Evolutionary conservation across 1,140 invertebrate genomes (phyloP), one percentile per base, ranked within the genome.

Genomic region (Rhizoglyphus robini): DNA sequence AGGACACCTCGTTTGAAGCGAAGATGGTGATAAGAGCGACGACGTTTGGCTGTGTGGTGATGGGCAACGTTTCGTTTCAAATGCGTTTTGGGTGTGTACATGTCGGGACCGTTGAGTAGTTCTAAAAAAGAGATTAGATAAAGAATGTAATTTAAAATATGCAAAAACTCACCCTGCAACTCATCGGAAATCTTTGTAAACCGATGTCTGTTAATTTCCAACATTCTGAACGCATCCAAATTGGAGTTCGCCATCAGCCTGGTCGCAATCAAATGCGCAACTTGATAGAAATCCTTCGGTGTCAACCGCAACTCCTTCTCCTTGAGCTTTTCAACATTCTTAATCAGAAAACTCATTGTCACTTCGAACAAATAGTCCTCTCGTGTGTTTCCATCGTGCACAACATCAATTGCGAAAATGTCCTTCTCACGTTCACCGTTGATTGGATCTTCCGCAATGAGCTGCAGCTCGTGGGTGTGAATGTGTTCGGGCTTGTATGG

Each of bases 291-390:
- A 27, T 64, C 63, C 27, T 49, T 64, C 18, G 46, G 15, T 18
- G 41, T 49, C 41, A 64, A 36, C 13, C 23, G 5, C 20, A 27
- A n/a, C 47, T 48, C 15, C 2, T 15, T 20, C 8, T 3, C n/a
- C 29, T 29, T 11, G 25, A 18, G 11, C 13, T 29, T 15, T 46
- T 60, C 58, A 20, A 60, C 27, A 27, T 60, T 60, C 13, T 32
- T 29, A 34, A 29, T 29, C n/a, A 57, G 20, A 51, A 64, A 48
- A 57, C 31, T 64, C 46, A 64, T 48, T 18, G 47, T 31, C 29
- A 64, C 46, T 25, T 64, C 63, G 30, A 64, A 57, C 11, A 51
- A 23, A 57, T 64, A 49, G 20, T 64, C 41, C 29, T 64, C 58
- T 31, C 47, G 41, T 1, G 27, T 48, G 63, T 48, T 34, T 8